Evolutionary conservation across 2,113 vertebrate species (phyloP).

Genomic region (Megaceryle torquata): DNA sequence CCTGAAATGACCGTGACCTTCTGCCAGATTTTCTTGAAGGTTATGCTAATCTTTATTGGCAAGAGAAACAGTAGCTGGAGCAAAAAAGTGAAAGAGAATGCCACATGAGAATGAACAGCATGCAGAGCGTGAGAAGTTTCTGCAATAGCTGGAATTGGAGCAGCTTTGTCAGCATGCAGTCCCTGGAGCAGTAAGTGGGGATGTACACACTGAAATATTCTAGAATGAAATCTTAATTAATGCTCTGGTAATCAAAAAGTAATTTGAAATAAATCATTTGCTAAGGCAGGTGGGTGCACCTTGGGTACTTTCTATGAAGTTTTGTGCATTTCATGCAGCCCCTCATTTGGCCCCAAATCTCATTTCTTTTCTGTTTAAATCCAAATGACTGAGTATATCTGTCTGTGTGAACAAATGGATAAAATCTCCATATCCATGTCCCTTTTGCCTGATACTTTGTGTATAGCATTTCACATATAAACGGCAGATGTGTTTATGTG

Average conservation of each 20-base stretch:
- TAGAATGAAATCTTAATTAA: background rate
- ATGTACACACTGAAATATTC: background rate
- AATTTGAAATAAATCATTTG: background rate
- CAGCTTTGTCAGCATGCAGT: conserved; percentile 44
- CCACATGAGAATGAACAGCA: conserved; percentile 65
- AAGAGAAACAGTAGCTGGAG: conserved; percentile 66
- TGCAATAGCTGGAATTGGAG: conserved; percentile 52
- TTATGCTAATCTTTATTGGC: conserved; percentile 66
- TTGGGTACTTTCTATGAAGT: background rate
- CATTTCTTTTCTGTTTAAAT: background rate
- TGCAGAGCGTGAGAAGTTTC: conserved; percentile 61
- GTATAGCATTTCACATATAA: background rate
- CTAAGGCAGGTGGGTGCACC: background rate
- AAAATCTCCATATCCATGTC: background rate
- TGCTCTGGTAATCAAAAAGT: background rate
- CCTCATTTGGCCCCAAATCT: background rate
- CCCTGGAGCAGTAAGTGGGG: background rate
- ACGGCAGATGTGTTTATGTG: background rate
- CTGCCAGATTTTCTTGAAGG: conserved; percentile 67
- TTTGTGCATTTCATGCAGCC: background rate
- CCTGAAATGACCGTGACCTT: conserved; percentile 51
- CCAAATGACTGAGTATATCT: background rate
- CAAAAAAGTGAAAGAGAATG: conserved; percentile 57
- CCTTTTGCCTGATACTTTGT: background rate
- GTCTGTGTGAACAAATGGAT: background rate